Conservation (phyloP, 2,113 vertebrate genomes). For the Notarius quadriscutis region DNA sequence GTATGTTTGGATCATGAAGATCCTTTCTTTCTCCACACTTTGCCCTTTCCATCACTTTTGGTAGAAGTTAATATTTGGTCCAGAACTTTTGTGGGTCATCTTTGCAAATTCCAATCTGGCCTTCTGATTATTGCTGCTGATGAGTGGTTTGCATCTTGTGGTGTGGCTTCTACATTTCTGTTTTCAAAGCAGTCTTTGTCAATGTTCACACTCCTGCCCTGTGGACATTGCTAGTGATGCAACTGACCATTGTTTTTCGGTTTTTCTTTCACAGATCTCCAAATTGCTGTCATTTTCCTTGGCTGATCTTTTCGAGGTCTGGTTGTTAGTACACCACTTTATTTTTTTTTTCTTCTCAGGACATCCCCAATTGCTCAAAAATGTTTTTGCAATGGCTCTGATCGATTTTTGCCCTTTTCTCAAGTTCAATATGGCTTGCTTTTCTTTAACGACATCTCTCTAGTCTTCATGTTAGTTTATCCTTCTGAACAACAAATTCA, state of each 20-base stretch:
- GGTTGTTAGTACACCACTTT: not conserved
- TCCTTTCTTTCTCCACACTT: too few species aligned
- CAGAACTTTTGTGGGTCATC: too few species aligned
- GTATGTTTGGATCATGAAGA: not conserved
- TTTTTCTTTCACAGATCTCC: not conserved
- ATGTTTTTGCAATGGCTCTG: not conserved
- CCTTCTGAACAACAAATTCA: not conserved
- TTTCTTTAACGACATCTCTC: not conserved
- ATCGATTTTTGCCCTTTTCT: too few species aligned
- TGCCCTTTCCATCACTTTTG: too few species aligned
- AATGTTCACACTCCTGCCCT: too few species aligned
- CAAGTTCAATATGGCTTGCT: not conserved
- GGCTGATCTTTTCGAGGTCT: not conserved
- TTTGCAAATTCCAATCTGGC: too few species aligned
- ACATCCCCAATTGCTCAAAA: not conserved
- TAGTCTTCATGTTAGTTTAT: not conserved
- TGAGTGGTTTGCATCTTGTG: not conserved
- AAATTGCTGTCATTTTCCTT: not conserved
- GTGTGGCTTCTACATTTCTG: not conserved
- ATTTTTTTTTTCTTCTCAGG: not conserved
- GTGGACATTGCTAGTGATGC: not conserved
- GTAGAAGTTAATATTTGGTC: not conserved
- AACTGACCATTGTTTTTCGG: not conserved
- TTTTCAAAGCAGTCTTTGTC: not conserved
- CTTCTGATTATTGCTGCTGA: too few species aligned